Conservation (phyloP, 2,113 vertebrate genomes). For the Rhynchopsitta pachyrhyncha region DNA sequence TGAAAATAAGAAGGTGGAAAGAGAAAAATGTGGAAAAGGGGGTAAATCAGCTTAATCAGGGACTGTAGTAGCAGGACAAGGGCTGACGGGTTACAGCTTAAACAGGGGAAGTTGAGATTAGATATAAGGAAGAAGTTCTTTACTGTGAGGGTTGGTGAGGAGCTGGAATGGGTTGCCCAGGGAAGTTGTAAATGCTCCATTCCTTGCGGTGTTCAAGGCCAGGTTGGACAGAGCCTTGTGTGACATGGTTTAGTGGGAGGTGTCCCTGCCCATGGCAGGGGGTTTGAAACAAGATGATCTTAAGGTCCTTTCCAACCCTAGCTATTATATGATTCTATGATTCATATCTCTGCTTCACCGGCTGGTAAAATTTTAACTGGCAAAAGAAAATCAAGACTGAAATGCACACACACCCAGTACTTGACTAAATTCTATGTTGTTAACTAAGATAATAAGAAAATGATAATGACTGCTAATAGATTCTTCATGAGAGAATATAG, state of each 20-base stretch:
- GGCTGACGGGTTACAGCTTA: not conserved
- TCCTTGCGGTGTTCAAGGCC: too few relatives aligned
- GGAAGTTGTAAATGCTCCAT: too few relatives aligned
- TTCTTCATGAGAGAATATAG: not conserved
- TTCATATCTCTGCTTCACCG: not conserved
- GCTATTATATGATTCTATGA: too few relatives aligned
- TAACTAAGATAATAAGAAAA: not conserved
- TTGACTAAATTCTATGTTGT: not conserved
- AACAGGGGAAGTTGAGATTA: not conserved
- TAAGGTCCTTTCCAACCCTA: too few relatives aligned
- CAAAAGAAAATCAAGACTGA: not conserved
- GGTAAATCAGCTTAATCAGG: not conserved
- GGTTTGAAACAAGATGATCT: too few relatives aligned
- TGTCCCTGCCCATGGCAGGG: not conserved
- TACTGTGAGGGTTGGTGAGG: not conserved
- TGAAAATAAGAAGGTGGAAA: not conserved
- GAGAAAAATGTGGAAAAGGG: not conserved
- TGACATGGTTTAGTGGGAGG: not conserved
- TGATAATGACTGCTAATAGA: not conserved
- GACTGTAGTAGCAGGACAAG: not conserved
- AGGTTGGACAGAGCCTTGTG: not conserved
- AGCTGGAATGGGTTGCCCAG: too few relatives aligned
- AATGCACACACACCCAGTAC: not conserved
- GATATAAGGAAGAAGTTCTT: not conserved
- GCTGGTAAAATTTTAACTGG: not conserved